These are phyloP conservation scores for Rousettus leschenaultii DNA, from an alignment of 2,113 vertebrate species.

Conservation along the genomic window DNA sequence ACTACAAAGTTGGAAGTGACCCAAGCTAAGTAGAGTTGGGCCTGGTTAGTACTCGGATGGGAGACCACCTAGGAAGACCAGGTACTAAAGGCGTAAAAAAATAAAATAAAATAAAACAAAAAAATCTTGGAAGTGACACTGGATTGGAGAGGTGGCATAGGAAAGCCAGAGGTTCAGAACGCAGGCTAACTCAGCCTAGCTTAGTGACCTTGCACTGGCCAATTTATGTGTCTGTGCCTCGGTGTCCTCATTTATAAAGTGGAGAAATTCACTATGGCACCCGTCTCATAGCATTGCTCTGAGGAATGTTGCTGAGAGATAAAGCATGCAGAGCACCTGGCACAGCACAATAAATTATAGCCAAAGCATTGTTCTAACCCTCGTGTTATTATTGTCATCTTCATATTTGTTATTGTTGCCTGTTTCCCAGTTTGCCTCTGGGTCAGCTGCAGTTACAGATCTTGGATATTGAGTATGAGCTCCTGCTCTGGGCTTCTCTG, in stretches of 20 bases:
- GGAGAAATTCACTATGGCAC: not conserved
- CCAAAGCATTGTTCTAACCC: not conserved
- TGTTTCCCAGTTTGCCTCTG: not conserved
- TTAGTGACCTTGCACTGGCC: not conserved
- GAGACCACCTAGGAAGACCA: no score
- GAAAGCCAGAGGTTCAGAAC: not conserved
- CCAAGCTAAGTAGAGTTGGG: no score
- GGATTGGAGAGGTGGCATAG: not conserved
- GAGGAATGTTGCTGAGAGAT: not conserved
- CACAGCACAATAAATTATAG: not conserved
- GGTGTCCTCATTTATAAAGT: not conserved
- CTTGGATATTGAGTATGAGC: not conserved
- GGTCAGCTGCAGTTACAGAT: not conserved
- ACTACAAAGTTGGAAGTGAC: not conserved
- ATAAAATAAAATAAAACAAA: no score
- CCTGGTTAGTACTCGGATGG: no score
- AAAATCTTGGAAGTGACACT: not conserved
- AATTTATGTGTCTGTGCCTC: not conserved
- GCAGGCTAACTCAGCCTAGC: not conserved
- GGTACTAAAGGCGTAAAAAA: no score
- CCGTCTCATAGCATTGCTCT: no score
- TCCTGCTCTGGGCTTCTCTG: not conserved
- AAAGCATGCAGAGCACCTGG: not conserved
- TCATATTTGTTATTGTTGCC: not conserved
- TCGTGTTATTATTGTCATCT: rapidly evolving